Base-by-base conservation (phyloP, 1,140 invertebrate species). In the Drosophila trapezifrons region DNA sequence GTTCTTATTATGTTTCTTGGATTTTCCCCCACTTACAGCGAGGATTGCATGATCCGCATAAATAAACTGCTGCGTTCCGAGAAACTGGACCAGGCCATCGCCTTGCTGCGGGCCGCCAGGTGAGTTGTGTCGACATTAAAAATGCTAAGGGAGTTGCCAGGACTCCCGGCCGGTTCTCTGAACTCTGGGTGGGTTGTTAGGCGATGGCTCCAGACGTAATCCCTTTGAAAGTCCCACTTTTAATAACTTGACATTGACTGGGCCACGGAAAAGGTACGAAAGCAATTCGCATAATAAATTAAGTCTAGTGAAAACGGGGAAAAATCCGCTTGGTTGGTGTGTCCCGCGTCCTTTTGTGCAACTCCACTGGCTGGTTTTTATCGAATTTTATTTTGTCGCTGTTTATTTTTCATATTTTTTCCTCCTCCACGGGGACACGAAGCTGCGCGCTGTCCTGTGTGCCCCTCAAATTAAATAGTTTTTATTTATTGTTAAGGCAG, bases 11-110 rank as follows among this genome's bases (percentile, higher is more conserved):
- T 63, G 43, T 59, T 47, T 57, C 64, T 37, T 18, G 45, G 27
- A 15, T 63, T 84, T 79, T 70, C 77, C 93, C 81, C 81, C 76
- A 74, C 79, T 93, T 93, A 76, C 92, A 98, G 97, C 91, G 93
- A 94, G 55, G 95, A 96, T 80, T 97, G 97, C 10, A 97, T 99
- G 95, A 95, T 96, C 90, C 95, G 94, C 79, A 96, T 99, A 75
- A 97, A 98, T 89, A 95, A 94, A 78, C 93, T 95, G 27, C 92
- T 99, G 78, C 94, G 95, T 27, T 93, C 94, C 20, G 94, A 94
- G 35, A 94, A 96, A 71, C 94, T 95, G 71, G 95, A 96, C 87
- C 93, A 96, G 82, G 96, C 97, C 13, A 93, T 99, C 37, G 95
- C 96, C 35, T 93, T 98, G 42, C 93, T 98, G 59, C 94, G 97